These are phyloP conservation scores for Tachypleus tridentatus DNA, from an alignment of 1,140 invertebrate species.

Conservation along the genomic window DNA sequence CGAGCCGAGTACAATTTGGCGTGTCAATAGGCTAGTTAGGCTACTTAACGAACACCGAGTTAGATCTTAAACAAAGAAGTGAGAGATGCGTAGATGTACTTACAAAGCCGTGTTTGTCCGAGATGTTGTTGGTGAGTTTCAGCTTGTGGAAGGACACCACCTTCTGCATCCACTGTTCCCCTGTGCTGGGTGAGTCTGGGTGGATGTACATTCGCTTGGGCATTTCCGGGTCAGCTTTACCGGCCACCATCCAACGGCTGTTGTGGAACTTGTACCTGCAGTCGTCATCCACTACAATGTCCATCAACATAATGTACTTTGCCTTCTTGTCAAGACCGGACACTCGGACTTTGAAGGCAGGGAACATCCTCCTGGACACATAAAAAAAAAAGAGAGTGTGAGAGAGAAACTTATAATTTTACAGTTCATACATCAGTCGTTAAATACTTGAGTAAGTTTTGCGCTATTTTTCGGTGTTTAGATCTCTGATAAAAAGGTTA, in stretches of 20 bases:
- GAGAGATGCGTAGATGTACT: conserved; percentile 47
- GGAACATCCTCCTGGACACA: conserved; percentile 86
- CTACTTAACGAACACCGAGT: too few species aligned
- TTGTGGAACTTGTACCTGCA: conserved; percentile 37
- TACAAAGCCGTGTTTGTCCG: conserved; percentile 99
- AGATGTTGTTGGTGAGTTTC: conserved; percentile 98
- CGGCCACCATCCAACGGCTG: conserved; percentile 57
- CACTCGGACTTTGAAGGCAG: conserved; percentile 92
- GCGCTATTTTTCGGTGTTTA: too few species aligned
- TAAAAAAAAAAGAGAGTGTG: conserved; percentile 3
- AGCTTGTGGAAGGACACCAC: conserved; percentile 98
- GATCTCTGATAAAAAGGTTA: too few species aligned
- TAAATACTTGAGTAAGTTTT: too few species aligned
- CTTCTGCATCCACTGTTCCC: conserved; percentile 99
- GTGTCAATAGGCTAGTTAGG: too few species aligned
- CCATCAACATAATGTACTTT: conserved; percentile 92
- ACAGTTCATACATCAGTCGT: too few species aligned
- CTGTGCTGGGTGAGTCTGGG: conserved; percentile 92
- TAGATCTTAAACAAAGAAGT: too few species aligned
- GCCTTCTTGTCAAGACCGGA: conserved; percentile 90
- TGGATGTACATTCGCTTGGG: conserved; percentile 99
- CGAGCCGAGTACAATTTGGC: too few species aligned
- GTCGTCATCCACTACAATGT: conserved; percentile 37
- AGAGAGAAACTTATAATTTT: too few species aligned
- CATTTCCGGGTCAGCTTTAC: conserved; percentile 93